Evolutionary conservation across 2,888 invertebrate genomes (phyloP), one percentile per base, ranked within the genome.

Genomic region (Furcula furcula): DNA sequence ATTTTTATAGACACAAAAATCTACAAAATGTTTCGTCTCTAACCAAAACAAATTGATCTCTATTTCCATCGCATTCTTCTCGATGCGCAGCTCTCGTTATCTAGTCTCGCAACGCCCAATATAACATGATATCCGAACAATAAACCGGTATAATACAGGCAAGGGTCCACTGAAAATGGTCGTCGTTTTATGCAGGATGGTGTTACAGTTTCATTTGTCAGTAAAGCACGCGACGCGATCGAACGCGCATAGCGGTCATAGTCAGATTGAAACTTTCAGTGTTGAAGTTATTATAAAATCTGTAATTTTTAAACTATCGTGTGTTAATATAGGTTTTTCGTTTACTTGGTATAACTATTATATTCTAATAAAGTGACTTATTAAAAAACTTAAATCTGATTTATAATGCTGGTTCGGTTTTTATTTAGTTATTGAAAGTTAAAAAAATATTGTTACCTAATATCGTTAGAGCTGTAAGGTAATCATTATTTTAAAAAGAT

Each of bases 141-240:
- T 11, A 7, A 1, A 0, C 11, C 2, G 4, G 16, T 1, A 18
- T 7, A 11, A 13, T 11, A 18, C 1, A 15, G n/a, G 6, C 12
- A 35, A 18, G 34, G 62, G 35, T 65, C 56, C 44, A 2, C 7
- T 4, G 21, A 19, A 12, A 10, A 19, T 57, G 65, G 64, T 42
- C 14, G 34, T 2, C 36, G 33, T 30, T 33, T 15, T 33, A 30
- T 55, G 58, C 61, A 60, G 48, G 36, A 36, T 38, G 53, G 42
- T 55, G 40, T 44, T 42, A 34, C 35, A 35, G 55, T 59, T 72
- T 69, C 73, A 67, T 4, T 45, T 66, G 73, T 76, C 78, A 77
- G 78, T 79, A 33, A 37, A 11, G 38, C 36, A 31, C 60, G 55
- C 49, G 64, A 47, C 54, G 69, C 65, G 73, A 32, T 35, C 42